A percentile compares a stretch with the other conserved stretches of the same genome.
Conservation (phyloP, 2,797 vertebrate species). For the Phylloscopus collybita region DNA sequence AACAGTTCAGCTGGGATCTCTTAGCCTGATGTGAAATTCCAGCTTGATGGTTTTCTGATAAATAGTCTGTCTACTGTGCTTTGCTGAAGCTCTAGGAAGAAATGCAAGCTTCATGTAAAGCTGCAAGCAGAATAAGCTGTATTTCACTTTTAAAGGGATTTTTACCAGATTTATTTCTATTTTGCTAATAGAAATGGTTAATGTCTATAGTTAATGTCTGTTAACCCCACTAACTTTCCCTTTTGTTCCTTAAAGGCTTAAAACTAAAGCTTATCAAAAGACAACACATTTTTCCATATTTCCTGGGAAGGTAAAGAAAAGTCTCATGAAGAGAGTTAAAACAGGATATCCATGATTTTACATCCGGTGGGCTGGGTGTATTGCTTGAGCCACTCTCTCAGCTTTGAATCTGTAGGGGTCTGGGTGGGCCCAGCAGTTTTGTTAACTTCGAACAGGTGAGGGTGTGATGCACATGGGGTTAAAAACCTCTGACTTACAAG, state of each 20-base stretch:
- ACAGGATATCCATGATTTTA: neutral
- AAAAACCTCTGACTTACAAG: neutral
- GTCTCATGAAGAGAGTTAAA: neutral
- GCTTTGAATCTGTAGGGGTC: neutral
- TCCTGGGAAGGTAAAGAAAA: neutral
- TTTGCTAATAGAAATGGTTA: neutral
- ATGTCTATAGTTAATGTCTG: too few relatives aligned
- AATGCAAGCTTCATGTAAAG: slow-evolving; percentile 14
- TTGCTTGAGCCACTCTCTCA: neutral
- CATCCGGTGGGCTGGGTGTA: neutral
- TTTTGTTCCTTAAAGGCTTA: slow-evolving; percentile 29
- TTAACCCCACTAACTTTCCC: slow-evolving; percentile 31
- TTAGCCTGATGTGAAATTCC: slow-evolving; percentile 5
- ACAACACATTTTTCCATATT: neutral
- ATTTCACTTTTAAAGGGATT: neutral
- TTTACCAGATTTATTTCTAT: slow-evolving; percentile 3
- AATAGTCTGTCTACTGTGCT: neutral
- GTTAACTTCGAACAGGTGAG: neutral
- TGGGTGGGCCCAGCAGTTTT: neutral
- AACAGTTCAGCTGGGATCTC: slow-evolving; percentile 20
- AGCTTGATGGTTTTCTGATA: neutral
- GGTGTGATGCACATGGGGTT: neutral
- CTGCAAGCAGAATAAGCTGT: slow-evolving; percentile 4
- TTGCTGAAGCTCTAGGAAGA: neutral
- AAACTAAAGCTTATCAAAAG: slow-evolving; percentile 8